Evolutionary conservation across 2,888 invertebrate species (phyloP), one percentile per base, ranked within the genome.

Genomic region (Caenorhabditis angaria): DNA sequence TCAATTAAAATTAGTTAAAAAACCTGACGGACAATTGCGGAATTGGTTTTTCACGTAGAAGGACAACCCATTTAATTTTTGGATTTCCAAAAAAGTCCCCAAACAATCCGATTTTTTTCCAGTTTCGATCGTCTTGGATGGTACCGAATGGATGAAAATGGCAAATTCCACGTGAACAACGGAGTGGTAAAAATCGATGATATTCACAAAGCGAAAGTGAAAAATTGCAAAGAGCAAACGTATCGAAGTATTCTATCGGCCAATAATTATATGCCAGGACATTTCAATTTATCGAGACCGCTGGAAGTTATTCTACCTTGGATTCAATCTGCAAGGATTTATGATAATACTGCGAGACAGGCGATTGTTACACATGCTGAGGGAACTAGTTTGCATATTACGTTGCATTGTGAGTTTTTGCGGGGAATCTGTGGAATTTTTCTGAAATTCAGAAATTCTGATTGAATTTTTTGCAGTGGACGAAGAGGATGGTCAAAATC

Each of bases 121-220:
- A 86, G 86, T 63, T 84, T 85, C 61, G 82, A 85, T 53, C 83
- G 85, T 24, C 78, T 86, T 57, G 86, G 86, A 10, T 87, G 87
- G 87, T 87, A 85, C 63, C 73, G 86, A 48, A 63, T 81, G 61
- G 76, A 80, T 29, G 78, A 76, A 41, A 60, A 64, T 35, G 82
- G 82, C 2, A 63, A 70, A 28, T 84, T 84, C 56, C 78, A 80
- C 47, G 85, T 87, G 8, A 76, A 82, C 51, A 83, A 83, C 41
- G 87, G 86, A 22, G 76, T 76, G 22, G 80, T 86, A 14, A 79
- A 78, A 55, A 70, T 87, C 68, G 82, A 87, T 61, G 80, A 82
- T 50, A 80, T 86, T 50, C 87, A 87, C 60, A 79, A 81, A 47
- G 87, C 84, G 8, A 81, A 83, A 60, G 73, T 81, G 27, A 81